Base-by-base conservation (phyloP, 2,888 invertebrate genomes). In the Leptopilina drosophilae region DNA sequence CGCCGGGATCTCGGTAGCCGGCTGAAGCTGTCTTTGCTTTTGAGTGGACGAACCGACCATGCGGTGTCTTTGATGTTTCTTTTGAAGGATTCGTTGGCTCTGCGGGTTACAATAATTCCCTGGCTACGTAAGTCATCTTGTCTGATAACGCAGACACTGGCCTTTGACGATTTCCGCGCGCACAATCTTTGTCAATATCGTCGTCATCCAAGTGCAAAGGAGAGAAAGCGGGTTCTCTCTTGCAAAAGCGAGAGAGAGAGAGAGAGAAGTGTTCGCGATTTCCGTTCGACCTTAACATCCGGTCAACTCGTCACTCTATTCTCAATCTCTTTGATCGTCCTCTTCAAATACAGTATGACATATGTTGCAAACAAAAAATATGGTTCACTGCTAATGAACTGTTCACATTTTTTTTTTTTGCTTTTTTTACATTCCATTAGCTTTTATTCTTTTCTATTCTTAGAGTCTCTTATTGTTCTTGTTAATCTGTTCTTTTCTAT, bases 121-220 rank as follows among this genome's bases (percentile, higher is more conserved):
- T 26, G 33, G 53, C 56, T 56, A 73, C 73, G 56, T 73, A 73
- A 69, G 56, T 73, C 73, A 73, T 73, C 56, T 73, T 73, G 53
- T 56, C 56, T 56, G 73, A 73, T 73, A 73, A 73, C 73, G 73
- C 33, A 56, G 56, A 56, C 53, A 73, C 33, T n/a, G 33, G 73
- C 73, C 73, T 73, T 73, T 73, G 73, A 73, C 73, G 73, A 73
- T 53, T 56, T 56, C 49, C 49, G 49, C 56, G 56, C 49, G 53
- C 56, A 56, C 73, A 73, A 73, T 73, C 73, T 56, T 73, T 56
- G 56, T 73, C 56, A 73, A 73, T 73, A 73, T 73, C 73, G 56
- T 73, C 73, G 56, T 33, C 33, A 33, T 33, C 56, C 56, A 33
- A 42, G 42, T 42, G 42, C 42, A 8, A 42, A 8, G 7, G 42